phyloP scores from a whole-genome alignment of 2,888 invertebrate species.

The Gymnocheta viridis region DNA sequence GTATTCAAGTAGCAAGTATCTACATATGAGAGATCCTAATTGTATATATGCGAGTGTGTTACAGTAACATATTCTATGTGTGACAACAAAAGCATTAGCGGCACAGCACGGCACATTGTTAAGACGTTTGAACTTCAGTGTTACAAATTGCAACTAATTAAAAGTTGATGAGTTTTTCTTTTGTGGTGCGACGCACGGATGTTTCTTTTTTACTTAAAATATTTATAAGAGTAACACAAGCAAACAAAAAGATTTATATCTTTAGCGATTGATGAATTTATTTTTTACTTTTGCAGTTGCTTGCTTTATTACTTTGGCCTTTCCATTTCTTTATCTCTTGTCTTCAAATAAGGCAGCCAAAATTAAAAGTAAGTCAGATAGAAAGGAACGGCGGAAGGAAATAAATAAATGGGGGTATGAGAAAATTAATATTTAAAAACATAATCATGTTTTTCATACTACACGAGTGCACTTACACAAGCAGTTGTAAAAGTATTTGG shows the following conservation, averaged over 20 bases:
- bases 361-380: not conserved
- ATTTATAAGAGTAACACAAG: constrained; percentile 27
- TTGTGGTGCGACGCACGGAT: constrained; percentile 55
- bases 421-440: constrained; percentile 3
- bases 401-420: not conserved
- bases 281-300: constrained; percentile 10
- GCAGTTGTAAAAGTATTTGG: not conserved
- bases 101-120: constrained; percentile 67
- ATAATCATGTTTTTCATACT: not conserved
- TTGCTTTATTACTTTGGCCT: not conserved
- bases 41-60: constrained; percentile 40
- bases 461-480: not conserved
- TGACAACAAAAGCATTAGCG: constrained; percentile 54
- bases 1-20: not conserved
- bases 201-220: not conserved
- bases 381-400: not conserved
- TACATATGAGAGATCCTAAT: not conserved
- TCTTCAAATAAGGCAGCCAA: not conserved
- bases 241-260: constrained; percentile 60
- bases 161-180: constrained; percentile 78
- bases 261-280: constrained; percentile 61
- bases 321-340: constrained; percentile 16
- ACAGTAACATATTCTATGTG: constrained; percentile 57
- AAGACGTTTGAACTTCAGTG: constrained; percentile 72
- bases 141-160: constrained; percentile 80